Evolutionary conservation across 1,140 invertebrate species (phyloP), one percentile per base, ranked within the genome.

Genomic region (Penaeus indicus): DNA sequence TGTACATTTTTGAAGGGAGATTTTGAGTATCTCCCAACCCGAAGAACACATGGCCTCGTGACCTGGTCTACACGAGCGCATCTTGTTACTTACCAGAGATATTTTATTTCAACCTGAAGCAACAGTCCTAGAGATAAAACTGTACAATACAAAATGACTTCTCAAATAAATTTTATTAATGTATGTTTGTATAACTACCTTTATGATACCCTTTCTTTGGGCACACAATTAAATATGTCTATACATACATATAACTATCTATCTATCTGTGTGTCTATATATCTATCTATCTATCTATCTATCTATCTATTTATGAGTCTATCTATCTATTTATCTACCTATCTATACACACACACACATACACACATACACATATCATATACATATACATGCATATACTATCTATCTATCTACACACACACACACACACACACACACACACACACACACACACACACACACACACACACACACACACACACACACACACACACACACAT

Each of bases 161-260:
- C 75, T 87, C 78, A 87, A 87, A 87, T 87, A 87, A 87, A 87
- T 87, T 87, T 87, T 87, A 87, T 87, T 87, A 87, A 67, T 81
- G 75, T 79, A 86, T 19, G 47, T 54, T 22, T 87, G 78, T 80
- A 80, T 80, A 80, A 54, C 42, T 77, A 77, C 42, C 42, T 80
- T n/a, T 80, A 54, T 61, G 11, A 3, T 22, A 54, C n/a, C 60
- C 42, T 61, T n/a, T 54, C 25, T 54, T 25, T 22, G 22, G 7
- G 5, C 25, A 54, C n/a, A 80, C 27, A 61, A 42, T 32, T 32
- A 32, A 32, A 32, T 32, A 32, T 32, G 32, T 32, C 32, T 1
- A 2, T 32, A 32, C 32, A 1, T 32, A 32, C 32, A 32, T 32
- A 32, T 32, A 32, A 32, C 32, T 32, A 32, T 32, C 32, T 32